Evolutionary conservation across 2,113 vertebrate species (phyloP).

Genomic region (Azemiops feae): DNA sequence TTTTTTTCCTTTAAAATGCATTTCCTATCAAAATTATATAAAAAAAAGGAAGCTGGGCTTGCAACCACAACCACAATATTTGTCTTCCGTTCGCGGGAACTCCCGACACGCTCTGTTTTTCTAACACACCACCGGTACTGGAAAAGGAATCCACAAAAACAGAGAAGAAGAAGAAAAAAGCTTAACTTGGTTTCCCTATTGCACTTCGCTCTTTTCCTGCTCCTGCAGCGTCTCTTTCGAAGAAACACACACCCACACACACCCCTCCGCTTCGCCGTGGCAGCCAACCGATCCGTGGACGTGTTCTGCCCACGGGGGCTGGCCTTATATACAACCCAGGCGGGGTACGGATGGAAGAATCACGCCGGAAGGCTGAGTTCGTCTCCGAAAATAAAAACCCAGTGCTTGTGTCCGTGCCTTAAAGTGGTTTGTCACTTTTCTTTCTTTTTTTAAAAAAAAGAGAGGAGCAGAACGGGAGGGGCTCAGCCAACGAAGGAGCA

Average conservation of each 20-base stretch:
- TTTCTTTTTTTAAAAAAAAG: conserved; percentile 12
- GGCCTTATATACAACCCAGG: conserved; percentile 18
- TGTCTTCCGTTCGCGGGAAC: not conserved
- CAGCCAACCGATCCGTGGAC: too few species aligned
- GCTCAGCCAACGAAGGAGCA: conserved; percentile 27
- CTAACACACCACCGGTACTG: not conserved
- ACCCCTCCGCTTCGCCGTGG: not conserved
- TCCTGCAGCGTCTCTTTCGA: conserved; percentile 30
- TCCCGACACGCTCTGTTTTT: not conserved
- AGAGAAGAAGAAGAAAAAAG: not conserved
- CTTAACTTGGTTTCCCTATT: conserved; percentile 50
- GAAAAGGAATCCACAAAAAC: conserved; percentile 20
- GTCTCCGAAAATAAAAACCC: conserved; percentile 62
- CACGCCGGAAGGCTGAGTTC: not conserved
- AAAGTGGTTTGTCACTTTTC: conserved; percentile 56
- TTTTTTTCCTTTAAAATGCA: not conserved
- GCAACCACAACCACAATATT: conserved; percentile 11
- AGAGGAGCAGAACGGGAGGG: conserved; percentile 11
- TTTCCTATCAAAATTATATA: conserved; percentile 7
- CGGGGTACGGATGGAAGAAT: not conserved
- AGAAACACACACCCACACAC: too few species aligned
- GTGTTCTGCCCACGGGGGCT: not conserved
- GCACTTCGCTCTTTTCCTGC: conserved; percentile 55
- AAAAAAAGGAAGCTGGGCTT: conserved; percentile 12
- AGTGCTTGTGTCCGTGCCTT: conserved; percentile 44